Evolutionary conservation across 1,140 invertebrate species (phyloP), one percentile per base, ranked within the genome.

Genomic region (Drosophila sproati): DNA sequence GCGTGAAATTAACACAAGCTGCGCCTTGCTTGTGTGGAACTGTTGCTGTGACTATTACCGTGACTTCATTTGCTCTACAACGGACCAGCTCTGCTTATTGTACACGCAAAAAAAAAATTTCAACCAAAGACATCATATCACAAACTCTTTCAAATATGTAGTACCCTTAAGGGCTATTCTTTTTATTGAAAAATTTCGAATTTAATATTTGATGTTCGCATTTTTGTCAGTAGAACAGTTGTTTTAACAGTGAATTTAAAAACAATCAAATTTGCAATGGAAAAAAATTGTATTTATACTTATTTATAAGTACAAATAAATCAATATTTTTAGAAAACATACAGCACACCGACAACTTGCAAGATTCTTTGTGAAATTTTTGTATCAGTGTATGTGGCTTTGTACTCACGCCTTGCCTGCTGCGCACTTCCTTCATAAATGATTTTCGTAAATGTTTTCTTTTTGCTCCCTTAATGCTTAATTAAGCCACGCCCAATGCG

Each of bases 1-100:
- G 51, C 69, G 43, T 69, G 50, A 73, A 79, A 73, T 69, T 73
- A 73, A 47, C 64, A 73, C 35, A 20, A 47, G 48, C 20, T 28
- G 39, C 6, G 35, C 43, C 45, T n/a, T 48, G 4, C n/a, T n/a
- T 47, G 12, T 50, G 45, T 51, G 37, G 10, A 12, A 39, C 35
- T 37, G 43, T 64, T 29, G 63, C 28, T 28, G 51, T 48, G 43
- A 50, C 35, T 60, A 34, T 60, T 34, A 10, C 55, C 52, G 20
- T 60, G 55, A 60, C 47, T 59, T 28, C 34, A 57, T 60, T 45
- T 32, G 20, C 54, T 10, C 4, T 5, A 8, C 54, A 10, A 29
- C 34, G 8, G 54, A 5, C 7, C 20, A 3, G 10, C 31, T 2
- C 34, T 4, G 35, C 35, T 56, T 39, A 6, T 28, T 3, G 39